Evolutionary conservation across 2,888 invertebrate species (phyloP).

Genomic region (Philonicus albiceps): DNA sequence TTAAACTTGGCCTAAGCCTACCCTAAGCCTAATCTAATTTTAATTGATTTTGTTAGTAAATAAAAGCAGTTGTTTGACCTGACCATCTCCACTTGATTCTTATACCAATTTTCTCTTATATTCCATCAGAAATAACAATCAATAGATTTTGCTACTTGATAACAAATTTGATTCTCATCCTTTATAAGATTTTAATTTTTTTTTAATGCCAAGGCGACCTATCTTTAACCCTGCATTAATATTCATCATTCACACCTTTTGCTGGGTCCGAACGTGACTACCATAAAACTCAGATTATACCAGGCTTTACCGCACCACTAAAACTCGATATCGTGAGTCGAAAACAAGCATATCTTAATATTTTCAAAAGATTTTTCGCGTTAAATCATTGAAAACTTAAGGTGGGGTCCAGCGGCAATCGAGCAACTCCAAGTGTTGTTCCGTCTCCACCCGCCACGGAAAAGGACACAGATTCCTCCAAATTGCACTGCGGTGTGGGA

Average conservation of each 20-base stretch:
- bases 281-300: neutral
- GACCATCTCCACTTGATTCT: too few species aligned
- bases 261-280: neutral
- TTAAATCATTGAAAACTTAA: neutral
- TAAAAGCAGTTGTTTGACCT: too few species aligned
- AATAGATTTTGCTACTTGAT: neutral
- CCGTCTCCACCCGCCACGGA: neutral
- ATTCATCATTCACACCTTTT: neutral
- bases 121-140: neutral
- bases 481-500: neutral
- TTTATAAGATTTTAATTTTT: neutral
- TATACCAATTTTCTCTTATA: too few species aligned
- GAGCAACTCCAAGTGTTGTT: neutral
- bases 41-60: too few species aligned
- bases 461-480: neutral
- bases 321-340: neutral
- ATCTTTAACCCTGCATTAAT: neutral
- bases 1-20: too few species aligned
- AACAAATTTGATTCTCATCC: too few species aligned
- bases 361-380: neutral
- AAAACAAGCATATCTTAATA: neutral
- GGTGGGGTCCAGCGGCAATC: neutral
- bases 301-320: neutral
- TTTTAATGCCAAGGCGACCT: neutral
- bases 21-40: too few species aligned